Evolutionary conservation across 2,113 vertebrate species (phyloP), one percentile per base, ranked within the genome.

Genomic region (Otolemur garnettii): DNA sequence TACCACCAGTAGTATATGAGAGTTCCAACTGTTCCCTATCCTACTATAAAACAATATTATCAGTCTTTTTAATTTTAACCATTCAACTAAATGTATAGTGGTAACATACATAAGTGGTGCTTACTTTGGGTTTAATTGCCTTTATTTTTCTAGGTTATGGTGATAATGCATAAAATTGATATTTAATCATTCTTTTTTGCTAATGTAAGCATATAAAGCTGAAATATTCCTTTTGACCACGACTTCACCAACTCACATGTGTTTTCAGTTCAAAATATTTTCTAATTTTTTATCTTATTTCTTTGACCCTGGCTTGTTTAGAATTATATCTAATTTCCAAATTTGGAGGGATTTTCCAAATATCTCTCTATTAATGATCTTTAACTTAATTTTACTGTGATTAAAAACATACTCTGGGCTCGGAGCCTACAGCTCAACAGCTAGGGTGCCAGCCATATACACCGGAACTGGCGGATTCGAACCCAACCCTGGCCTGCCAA

Each of bases 271-370:
- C 15, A 75, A 75, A 75, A 75, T 83, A 78, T 62, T 62, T 87
- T 75, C 42, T 42, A 2, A 62, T 71, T 53, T 74, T 4, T 94
- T 45, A 53, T 42, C 53, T 60, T 26, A 38, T 66, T 90, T 91
- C 11, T n/a, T 74, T 82, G 17, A 38, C 10, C 30, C 18, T 71
- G 5, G 13, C 30, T 77, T 86, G 71, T 64, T 95, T 80, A 68
- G 45, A 92, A 88, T 45, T 92, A 5, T 35, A 11, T 72, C 72
- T 80, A 80, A 50, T 93, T 87, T 87, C 33, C 53, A 87, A 30
- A 71, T 79, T 79, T 71, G 69, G 42, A 30, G 4, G 42, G 17
- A 84, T 79, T 90, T 80, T 57, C 17, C 62, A 93, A 79, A 79
- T 38, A 38, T 78, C 15, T 35, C 12, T 78, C 13, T 35, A 35